Conservation (phyloP, 2,888 invertebrate genomes). For the Hydrotaea cyrtoneurina region DNA sequence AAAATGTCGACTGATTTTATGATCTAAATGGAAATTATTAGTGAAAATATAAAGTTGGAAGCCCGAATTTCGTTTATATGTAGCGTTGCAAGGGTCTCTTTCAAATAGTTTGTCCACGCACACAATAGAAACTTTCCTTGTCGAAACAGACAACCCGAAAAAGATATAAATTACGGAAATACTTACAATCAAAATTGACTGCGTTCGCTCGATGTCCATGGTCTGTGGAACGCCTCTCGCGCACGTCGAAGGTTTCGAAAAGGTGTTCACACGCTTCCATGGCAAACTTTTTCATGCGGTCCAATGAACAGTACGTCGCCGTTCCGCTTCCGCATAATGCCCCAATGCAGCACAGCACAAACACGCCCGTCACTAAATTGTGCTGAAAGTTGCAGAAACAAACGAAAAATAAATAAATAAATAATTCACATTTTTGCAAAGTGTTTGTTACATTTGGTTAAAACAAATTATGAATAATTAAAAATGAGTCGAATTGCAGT, state of each 20-base stretch:
- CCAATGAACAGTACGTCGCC: slow-evolving; percentile 75
- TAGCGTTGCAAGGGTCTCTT: too few species aligned
- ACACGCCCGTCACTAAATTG: neutral
- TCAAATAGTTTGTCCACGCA: too few species aligned
- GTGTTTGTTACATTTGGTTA: slow-evolving; percentile 7
- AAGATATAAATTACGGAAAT: slow-evolving; percentile 35
- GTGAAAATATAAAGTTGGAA: too few species aligned
- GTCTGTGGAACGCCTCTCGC: slow-evolving; percentile 74
- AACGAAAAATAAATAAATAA: neutral
- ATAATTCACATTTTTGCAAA: neutral
- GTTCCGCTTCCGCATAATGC: slow-evolving; percentile 29
- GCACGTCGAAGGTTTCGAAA: slow-evolving; percentile 71
- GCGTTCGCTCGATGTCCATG: slow-evolving; percentile 59
- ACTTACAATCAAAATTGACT: slow-evolving; percentile 74
- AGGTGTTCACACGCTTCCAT: slow-evolving; percentile 78
- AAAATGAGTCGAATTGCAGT: neutral
- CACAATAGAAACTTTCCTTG: too few species aligned
- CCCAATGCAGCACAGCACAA: slow-evolving; percentile 39
- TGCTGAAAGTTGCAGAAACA: slow-evolving; percentile 37
- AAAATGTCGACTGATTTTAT: too few species aligned
- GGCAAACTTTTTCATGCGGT: slow-evolving; percentile 77
- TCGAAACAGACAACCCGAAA: too few species aligned
- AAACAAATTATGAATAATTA: neutral
- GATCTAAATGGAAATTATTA: too few species aligned
- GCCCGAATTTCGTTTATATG: too few species aligned